A percentile compares a stretch with the other conserved stretches of the same genome.
Conservation (phyloP, 2,113 vertebrate species). For the Sapayoa aenigma region DNA sequence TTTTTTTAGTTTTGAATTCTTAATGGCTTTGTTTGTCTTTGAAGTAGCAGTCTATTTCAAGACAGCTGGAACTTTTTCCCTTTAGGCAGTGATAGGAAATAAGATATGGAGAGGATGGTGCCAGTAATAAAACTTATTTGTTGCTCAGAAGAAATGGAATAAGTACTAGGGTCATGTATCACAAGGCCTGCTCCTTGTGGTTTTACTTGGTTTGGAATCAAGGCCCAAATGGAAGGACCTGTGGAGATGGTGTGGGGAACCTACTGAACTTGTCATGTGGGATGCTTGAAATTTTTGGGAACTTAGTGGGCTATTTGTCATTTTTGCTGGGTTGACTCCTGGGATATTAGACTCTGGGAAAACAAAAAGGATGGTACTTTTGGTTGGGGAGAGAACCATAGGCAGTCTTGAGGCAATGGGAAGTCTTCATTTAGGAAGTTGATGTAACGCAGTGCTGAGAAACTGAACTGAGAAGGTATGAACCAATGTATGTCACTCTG, state of each 20-base stretch:
- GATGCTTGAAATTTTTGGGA: slow-evolving; percentile 6
- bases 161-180: neutral
- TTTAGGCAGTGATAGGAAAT: neutral
- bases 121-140: neutral
- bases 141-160: neutral
- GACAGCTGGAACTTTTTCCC: neutral
- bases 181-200: neutral
- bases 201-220: neutral
- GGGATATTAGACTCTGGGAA: neutral
- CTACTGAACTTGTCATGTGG: neutral
- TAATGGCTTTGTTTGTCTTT: neutral
- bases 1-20: neutral
- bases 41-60: neutral
- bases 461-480: neutral
- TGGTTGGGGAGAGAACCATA: neutral
- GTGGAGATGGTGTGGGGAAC: neutral
- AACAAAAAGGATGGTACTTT: neutral
- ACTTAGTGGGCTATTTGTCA: slow-evolving; percentile 11
- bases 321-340: neutral
- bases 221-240: neutral
- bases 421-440: neutral
- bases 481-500: neutral
- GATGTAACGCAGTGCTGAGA: neutral
- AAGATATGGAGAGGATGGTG: neutral
- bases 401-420: neutral